Evolutionary conservation across 2,797 vertebrate genomes (phyloP).

Genomic region (Microcaecilia unicolor): DNA sequence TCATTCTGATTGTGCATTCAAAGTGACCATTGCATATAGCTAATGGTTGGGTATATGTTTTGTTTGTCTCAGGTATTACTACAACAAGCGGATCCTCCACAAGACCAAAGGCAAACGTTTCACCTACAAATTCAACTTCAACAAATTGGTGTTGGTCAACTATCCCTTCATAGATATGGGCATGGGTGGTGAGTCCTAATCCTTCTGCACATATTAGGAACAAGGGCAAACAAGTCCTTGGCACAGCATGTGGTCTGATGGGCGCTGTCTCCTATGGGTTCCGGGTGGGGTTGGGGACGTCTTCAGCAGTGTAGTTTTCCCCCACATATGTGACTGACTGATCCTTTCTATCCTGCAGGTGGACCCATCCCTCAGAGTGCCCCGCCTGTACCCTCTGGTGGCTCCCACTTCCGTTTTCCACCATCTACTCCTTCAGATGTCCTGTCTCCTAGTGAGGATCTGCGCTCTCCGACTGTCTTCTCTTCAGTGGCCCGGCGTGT

Average conservation of each 20-base stretch:
- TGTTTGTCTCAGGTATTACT: constrained; percentile 72
- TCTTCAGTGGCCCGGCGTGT: constrained; percentile 69
- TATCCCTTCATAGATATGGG: constrained; percentile 89
- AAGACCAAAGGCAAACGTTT: constrained; percentile 92
- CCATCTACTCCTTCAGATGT: constrained; percentile 77
- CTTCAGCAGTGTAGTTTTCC: not conserved
- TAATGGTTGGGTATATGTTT: too few species aligned
- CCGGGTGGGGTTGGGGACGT: not conserved
- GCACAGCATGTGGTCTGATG: too few species aligned
- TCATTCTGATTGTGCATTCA: too few species aligned
- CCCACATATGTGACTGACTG: not conserved
- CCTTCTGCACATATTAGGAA: too few species aligned
- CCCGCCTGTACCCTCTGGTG: constrained; percentile 72
- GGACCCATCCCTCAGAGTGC: constrained; percentile 81
- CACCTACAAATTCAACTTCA: constrained; percentile 94
- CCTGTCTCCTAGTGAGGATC: constrained; percentile 60
- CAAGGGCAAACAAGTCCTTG: accelerated
- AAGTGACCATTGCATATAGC: too few species aligned
- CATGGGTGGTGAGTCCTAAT: constrained; percentile 55
- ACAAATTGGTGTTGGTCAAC: constrained; percentile 87
- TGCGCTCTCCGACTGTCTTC: constrained; percentile 64
- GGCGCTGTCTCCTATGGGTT: too few species aligned
- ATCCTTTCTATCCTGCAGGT: constrained; percentile 38
- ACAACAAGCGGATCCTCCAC: constrained; percentile 87
- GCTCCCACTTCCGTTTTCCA: constrained; percentile 79